A percentile compares a stretch with the other conserved stretches of the same genome.
Evolutionary conservation across 1,140 invertebrate genomes (phyloP).

Genomic region (Drosophila ananassae): DNA sequence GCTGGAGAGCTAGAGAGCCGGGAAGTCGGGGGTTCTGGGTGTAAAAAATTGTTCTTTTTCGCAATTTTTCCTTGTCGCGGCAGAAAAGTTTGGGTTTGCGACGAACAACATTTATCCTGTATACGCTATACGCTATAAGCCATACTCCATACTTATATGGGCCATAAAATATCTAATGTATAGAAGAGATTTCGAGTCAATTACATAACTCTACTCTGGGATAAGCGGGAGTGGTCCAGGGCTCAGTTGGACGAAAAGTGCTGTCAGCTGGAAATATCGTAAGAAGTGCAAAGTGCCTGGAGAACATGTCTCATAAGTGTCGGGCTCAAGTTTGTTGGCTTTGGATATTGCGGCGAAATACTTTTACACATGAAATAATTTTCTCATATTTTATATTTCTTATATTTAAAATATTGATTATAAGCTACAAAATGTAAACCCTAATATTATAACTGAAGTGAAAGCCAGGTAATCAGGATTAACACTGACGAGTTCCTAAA

Average conservation of each 20-base stretch:
- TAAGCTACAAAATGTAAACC: too few relatives aligned
- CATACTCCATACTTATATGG: neutral
- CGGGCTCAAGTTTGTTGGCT: slow-evolving; percentile 30
- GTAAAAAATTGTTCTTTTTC: slow-evolving; percentile 45
- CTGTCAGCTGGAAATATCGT: slow-evolving; percentile 2
- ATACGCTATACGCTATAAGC: too few relatives aligned
- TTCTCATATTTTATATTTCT: too few relatives aligned
- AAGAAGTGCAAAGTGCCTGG: slow-evolving; percentile 18
- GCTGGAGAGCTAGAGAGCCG: neutral
- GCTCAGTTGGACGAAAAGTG: slow-evolving; percentile 40
- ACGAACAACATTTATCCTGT: slow-evolving; percentile 9
- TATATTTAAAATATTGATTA: too few relatives aligned
- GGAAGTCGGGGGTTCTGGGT: neutral
- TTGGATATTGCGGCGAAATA: slow-evolving; percentile 20
- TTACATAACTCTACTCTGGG: slow-evolving; percentile 28
- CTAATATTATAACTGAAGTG: neutral
- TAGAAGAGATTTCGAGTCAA: slow-evolving; percentile 33
- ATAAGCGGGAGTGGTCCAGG: slow-evolving; percentile 5
- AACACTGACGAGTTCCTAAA: neutral
- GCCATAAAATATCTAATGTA: slow-evolving; percentile 25
- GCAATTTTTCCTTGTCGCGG: slow-evolving; percentile 52
- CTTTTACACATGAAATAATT: neutral
- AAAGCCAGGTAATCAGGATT: neutral
- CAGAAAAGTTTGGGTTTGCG: slow-evolving; percentile 41
- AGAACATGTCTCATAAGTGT: slow-evolving; percentile 38